A percentile compares a stretch with the other conserved stretches of the same genome.
Conservation (phyloP, 2,888 invertebrate species). For the Ornithoptera alexandrae region DNA sequence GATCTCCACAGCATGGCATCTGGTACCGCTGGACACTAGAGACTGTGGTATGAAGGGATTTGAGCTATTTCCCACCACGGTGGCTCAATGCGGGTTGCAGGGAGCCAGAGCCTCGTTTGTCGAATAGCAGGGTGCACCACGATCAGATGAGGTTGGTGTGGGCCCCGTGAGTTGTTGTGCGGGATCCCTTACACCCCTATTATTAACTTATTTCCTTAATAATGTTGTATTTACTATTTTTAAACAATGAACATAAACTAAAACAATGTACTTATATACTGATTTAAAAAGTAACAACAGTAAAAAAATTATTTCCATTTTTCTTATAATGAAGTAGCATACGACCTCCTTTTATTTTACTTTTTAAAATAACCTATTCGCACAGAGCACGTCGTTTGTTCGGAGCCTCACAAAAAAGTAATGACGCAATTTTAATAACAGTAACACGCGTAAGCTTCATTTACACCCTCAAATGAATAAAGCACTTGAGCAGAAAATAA, state of each 20-base stretch:
- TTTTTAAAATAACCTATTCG: constrained; percentile 1
- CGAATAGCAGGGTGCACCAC: too few species aligned
- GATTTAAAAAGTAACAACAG: not conserved
- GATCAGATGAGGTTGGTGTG: too few species aligned
- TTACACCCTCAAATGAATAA: constrained; percentile 20
- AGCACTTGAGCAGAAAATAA: constrained; percentile 13
- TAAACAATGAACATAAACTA: too few species aligned
- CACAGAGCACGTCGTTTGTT: not conserved
- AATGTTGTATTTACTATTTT: too few species aligned
- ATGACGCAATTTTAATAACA: constrained; percentile 2
- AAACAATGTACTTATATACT: not conserved
- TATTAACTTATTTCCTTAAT: not conserved
- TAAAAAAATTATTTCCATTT: not conserved
- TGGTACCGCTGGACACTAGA: too few species aligned
- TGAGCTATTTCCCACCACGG: too few species aligned
- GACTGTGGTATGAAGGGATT: too few species aligned
- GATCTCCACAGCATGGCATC: too few species aligned
- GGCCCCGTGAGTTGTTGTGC: too few species aligned
- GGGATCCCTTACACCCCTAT: too few species aligned
- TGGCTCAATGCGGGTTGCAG: too few species aligned
- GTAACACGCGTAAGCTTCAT: constrained; percentile 22
- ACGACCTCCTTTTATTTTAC: constrained; percentile 1
- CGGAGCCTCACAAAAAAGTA: not conserved
- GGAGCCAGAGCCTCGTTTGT: too few species aligned
- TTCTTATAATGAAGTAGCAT: not conserved